Percentiles rank a stretch among this genome's conserved stretches.
These are phyloP conservation scores for Baccha elongata DNA, from an alignment of 2,888 invertebrate species.

Conservation along the genomic window DNA sequence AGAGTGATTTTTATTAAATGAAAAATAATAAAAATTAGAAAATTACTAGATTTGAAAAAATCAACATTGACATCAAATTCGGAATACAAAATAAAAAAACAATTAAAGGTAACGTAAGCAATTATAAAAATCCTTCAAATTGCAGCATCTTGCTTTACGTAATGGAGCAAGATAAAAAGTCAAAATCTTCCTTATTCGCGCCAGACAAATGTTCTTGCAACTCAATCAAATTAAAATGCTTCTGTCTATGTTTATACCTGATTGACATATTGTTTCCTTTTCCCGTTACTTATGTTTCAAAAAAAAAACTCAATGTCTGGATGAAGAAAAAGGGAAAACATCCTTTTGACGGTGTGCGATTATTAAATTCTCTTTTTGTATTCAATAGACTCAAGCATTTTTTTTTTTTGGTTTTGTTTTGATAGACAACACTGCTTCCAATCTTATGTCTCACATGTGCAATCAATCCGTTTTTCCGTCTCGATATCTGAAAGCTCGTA, in stretches of 20 bases:
- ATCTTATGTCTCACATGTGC: conserved; percentile 13
- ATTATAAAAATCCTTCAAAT: too few species aligned
- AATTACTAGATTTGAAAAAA: too few species aligned
- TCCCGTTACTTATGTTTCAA: not conserved
- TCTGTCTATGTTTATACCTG: not conserved
- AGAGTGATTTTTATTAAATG: too few species aligned
- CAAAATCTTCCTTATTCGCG: too few species aligned
- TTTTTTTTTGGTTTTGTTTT: conserved; percentile 6
- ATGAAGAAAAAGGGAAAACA: not conserved
- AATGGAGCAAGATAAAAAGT: too few species aligned
- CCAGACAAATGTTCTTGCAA: too few species aligned
- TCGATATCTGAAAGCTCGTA: conserved; percentile 40
- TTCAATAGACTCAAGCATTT: not conserved
- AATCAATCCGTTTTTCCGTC: conserved; percentile 44
- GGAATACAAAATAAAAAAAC: too few species aligned
- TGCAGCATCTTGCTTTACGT: too few species aligned
- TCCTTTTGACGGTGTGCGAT: conserved; percentile 5
- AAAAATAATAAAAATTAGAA: too few species aligned
- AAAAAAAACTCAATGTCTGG: not conserved
- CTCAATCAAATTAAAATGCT: not conserved
- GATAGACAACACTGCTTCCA: conserved; percentile 15
- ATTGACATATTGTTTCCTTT: not conserved
- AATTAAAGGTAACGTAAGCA: too few species aligned
- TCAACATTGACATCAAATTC: too few species aligned
- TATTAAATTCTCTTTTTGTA: conserved; percentile 52